A percentile compares a stretch with the other conserved stretches of the same genome.
Conservation (phyloP, 1,140 invertebrate genomes). For the Choristoneura fumiferana region DNA sequence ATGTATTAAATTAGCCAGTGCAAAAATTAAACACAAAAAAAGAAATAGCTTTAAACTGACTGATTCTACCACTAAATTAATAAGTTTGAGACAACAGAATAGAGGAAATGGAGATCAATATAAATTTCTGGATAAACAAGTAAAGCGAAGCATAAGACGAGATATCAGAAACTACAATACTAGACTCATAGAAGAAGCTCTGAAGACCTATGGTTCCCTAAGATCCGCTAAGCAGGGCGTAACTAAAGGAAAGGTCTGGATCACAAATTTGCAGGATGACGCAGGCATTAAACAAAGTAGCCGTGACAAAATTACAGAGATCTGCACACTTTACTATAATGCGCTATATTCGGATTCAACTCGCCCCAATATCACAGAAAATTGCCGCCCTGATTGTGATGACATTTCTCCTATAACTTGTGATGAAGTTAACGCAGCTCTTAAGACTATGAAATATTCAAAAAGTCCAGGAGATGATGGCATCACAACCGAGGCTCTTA, state of each 20-base stretch:
- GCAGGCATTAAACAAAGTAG: not conserved
- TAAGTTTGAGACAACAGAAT: not conserved
- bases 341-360: not conserved
- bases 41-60: conserved; percentile 1
- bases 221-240: not conserved
- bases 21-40: not conserved
- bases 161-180: conserved; percentile 11
- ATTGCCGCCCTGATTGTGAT: not conserved
- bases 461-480: no score
- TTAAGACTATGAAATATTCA: no score
- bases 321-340: conserved; percentile 5
- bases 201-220: not conserved
- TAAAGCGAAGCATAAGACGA: conserved; percentile 3
- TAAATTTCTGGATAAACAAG: not conserved
- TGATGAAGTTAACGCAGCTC: not conserved
- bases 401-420: not conserved
- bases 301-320: no score
- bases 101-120: no score
- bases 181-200: not conserved
- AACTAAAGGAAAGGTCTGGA: not conserved
- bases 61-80: not conserved
- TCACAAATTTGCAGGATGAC: not conserved
- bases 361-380: not conserved
- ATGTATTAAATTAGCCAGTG: not conserved
- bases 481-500: conserved; percentile 1